Evolutionary conservation across 2,113 vertebrate species (phyloP), one percentile per base, ranked within the genome.

Genomic region (Pseudopodoces humilis): DNA sequence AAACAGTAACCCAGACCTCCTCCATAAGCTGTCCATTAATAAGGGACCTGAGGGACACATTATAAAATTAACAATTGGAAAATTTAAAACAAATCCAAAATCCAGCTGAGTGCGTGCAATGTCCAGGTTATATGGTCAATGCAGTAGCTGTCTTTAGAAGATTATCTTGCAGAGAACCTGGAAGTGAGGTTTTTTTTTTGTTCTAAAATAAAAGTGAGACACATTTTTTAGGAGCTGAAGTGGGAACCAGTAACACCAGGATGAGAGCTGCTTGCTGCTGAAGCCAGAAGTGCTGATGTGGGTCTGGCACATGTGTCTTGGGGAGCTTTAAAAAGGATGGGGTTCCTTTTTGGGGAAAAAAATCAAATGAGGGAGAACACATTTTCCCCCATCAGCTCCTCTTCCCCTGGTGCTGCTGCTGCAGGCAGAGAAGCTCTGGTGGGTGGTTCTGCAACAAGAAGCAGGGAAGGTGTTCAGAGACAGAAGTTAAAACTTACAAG

Each of bases 51-150:
- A 92, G 93, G 92, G 90, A 95, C 92, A 4, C 76, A 78, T 97
- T 95, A 96, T 39, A 68, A 94, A 95, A 93, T 96, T 95, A 97
- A 95, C 86, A 94, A 92, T 92, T 81, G 93, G 92, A 91, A 96
- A 92, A 90, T 20, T 41, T 56, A 68, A 94, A 94, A 15, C 56
- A 35, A 74, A 91, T 62, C 81, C 89, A 87, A 83, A 82, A 55
- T 52, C 65, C 72, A 68, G 65, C 74, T 71, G 71, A 76, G 27
- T 9, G 28, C 0, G 0, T 64, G 85, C 56, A n/a, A 21, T 37
- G 41, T 81, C 83, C 86, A 49, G 90, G 71, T 77, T 90, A 52
- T 15, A 52, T 7, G 37, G 83, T 83, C 90, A 75, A 5, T 20
- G 72, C 47, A 47, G 90, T 46, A 94, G 85, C 83, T 86, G 44